These are phyloP conservation scores for Clitarchus hookeri DNA, from an alignment of 2,888 invertebrate species.

Conservation along the genomic window DNA sequence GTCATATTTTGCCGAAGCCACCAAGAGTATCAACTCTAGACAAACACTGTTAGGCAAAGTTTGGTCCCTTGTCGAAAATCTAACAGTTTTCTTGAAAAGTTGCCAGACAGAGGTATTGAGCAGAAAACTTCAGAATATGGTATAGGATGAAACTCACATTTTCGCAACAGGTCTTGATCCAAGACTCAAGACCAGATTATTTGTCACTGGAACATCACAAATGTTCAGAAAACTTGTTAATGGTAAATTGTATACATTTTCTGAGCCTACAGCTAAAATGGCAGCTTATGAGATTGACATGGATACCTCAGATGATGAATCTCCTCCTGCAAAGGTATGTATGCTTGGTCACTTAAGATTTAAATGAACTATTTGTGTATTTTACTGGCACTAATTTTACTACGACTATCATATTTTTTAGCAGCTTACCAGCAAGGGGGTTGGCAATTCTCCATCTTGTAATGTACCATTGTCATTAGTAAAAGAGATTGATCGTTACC, in stretches of 20 bases:
- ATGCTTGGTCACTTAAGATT: neutral
- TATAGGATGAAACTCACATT: neutral
- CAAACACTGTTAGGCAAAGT: neutral
- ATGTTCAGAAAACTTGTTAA: neutral
- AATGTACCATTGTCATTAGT: no score
- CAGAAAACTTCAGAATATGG: neutral
- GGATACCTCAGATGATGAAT: neutral
- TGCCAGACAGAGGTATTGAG: neutral
- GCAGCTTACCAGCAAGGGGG: no score
- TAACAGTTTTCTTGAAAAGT: neutral
- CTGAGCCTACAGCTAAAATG: neutral
- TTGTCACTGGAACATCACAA: neutral
- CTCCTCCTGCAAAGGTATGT: neutral
- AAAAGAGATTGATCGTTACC: no score
- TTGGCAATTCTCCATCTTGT: no score
- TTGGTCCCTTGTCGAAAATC: neutral
- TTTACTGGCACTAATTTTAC: no score
- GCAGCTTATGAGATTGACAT: neutral
- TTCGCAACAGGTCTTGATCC: neutral
- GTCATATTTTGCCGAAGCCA: neutral
- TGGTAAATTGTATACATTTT: neutral
- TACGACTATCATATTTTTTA: no score
- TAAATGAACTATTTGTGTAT: no score
- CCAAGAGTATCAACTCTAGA: neutral
- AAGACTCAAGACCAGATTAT: neutral